Conservation (phyloP, 1,140 invertebrate genomes). For the Meloidogyne exigua region DNA sequence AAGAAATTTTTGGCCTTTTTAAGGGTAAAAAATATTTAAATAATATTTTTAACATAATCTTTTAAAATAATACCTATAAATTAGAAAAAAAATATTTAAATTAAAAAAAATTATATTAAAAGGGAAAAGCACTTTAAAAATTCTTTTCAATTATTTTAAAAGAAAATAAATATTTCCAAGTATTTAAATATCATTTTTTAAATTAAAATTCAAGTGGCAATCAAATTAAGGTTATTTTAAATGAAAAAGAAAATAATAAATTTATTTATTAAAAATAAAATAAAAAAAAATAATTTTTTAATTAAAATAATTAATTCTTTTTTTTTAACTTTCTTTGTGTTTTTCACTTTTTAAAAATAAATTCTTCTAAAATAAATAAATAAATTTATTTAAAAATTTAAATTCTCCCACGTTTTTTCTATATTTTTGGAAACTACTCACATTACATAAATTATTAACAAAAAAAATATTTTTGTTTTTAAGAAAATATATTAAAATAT, state of each 20-base stretch:
- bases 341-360: too few species aligned
- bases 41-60: background rate
- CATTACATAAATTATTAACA: background rate
- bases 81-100: too few species aligned
- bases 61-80: too few species aligned
- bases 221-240: background rate
- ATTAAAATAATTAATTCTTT: too few species aligned
- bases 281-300: too few species aligned
- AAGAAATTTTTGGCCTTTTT: background rate
- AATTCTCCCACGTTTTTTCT: background rate
- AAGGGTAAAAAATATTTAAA: background rate
- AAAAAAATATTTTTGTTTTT: too few species aligned
- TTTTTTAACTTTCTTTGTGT: too few species aligned
- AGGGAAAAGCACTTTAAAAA: too few species aligned
- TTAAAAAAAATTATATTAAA: background rate
- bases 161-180: background rate
- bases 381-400: background rate
- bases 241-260: background rate
- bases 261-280: too few species aligned
- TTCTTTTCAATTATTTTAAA: too few species aligned
- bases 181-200: background rate
- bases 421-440: slow-evolving; percentile 4
- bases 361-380: background rate
- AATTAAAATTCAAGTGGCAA: background rate
- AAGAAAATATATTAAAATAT: too few species aligned